Evolutionary conservation across 2,888 invertebrate species (phyloP).

Genomic region (Luperina nickerlii): DNA sequence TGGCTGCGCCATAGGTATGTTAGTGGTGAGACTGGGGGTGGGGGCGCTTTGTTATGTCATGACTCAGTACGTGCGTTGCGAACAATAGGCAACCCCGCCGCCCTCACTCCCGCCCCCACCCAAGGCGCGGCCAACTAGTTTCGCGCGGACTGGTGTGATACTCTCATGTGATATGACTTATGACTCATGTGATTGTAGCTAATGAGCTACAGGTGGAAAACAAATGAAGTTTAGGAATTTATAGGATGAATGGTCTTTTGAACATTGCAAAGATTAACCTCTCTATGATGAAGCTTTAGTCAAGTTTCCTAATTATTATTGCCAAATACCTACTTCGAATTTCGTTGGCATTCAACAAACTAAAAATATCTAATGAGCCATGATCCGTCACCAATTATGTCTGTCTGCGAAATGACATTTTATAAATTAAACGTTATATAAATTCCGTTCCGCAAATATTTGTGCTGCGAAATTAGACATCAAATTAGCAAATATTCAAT

Average conservation of each 20-base stretch:
- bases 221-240: background rate
- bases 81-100: no score
- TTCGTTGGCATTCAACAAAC: background rate
- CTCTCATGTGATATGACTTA: no score
- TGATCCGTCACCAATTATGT: background rate
- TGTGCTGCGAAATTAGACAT: background rate
- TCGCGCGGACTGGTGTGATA: no score
- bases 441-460: background rate
- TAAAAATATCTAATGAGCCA: conserved; percentile 2
- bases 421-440: background rate
- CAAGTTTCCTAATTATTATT: background rate
- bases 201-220: background rate
- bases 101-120: no score
- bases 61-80: no score
- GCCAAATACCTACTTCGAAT: background rate
- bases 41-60: no score
- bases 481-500: background rate
- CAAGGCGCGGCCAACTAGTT: no score
- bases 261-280: background rate
- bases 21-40: no score
- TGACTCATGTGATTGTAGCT: no score
- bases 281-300: background rate
- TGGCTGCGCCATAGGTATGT: no score
- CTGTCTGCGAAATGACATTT: background rate
- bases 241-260: background rate